Base-by-base conservation (phyloP, 2,797 vertebrate genomes). In the Chiloscyllium punctatum region DNA sequence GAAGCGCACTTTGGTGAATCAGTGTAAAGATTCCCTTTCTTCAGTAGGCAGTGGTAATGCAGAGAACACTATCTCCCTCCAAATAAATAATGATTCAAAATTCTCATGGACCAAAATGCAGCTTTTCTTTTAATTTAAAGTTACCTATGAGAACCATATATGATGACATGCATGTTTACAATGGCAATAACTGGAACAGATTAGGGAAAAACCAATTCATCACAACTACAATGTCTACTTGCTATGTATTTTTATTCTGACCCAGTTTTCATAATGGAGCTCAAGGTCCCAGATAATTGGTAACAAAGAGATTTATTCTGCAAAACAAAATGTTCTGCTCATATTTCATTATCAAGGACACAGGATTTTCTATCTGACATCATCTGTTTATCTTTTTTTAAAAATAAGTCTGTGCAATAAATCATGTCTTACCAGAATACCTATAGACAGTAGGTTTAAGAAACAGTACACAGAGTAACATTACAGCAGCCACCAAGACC, bases 321-420 rank as follows among this genome's bases (percentile, higher is more conserved):
- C 66, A 23, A 92, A 92, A 92, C 90, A 92, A 92, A 68, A 42
- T 1, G 18, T 25, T 92, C 13, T 18, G 7, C 21, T 92, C 90
- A 92, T 92, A 68, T 37, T 92, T 92, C 62, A 92, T 92, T 68
- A 25, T 92, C 90, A 92, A 68, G 90, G n/a, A n/a, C 90, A 68
- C 13, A 37, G 62, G 90, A 92, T 69, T 92, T 92, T 68, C 62
- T 92, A 69, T 18, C 4, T 37, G 90, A 23, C 62, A n/a, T 68
- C 62, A 21, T 69, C 90, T 37, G 62, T 68, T 92, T 92, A n/a
- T n/a, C 5, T 91, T 15, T 33, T 25, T 91, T 68, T 77, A 37
- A 37, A 15, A 66, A 92, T n/a, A 66, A 33, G 62, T 66, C 33
- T 23, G 33, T 68, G n/a, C 23, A 37, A 68, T 92, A 68, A 92